These are phyloP conservation scores for Aelia acuminata DNA, from an alignment of 2,888 invertebrate genomes.

Conservation along the genomic window DNA sequence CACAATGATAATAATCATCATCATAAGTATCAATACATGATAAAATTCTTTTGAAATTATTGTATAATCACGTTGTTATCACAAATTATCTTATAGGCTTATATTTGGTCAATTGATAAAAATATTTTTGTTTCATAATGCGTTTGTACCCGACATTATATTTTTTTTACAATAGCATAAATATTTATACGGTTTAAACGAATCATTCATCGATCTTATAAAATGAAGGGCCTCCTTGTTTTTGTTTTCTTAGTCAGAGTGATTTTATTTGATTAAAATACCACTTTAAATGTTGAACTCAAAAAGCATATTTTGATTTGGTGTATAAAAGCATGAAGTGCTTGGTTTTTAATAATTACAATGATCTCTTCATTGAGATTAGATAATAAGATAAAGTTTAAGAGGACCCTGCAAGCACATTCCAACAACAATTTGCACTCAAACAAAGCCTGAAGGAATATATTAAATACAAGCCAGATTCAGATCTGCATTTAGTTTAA, in stretches of 20 bases:
- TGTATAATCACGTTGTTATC: background rate
- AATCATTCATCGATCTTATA: background rate
- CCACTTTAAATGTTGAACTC: no score
- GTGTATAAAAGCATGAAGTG: no score
- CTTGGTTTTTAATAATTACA: no score
- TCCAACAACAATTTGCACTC: no score
- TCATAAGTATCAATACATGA: background rate
- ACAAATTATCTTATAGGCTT: background rate
- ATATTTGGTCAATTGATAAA: background rate
- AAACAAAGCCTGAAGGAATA: no score
- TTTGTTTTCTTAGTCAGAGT: no score
- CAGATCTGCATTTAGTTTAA: background rate
- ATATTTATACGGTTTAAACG: background rate
- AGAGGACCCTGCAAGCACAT: no score
- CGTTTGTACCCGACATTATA: background rate
- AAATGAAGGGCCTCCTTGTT: no score
- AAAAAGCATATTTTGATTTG: no score
- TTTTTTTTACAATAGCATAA: background rate
- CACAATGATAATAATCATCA: background rate
- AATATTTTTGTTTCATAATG: background rate
- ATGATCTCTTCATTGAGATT: no score
- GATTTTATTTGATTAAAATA: no score
- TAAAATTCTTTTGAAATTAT: background rate
- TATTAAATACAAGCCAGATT: background rate
- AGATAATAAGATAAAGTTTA: no score